Evolutionary conservation across 2,888 invertebrate species (phyloP).

Genomic region (Auanema sp.): DNA sequence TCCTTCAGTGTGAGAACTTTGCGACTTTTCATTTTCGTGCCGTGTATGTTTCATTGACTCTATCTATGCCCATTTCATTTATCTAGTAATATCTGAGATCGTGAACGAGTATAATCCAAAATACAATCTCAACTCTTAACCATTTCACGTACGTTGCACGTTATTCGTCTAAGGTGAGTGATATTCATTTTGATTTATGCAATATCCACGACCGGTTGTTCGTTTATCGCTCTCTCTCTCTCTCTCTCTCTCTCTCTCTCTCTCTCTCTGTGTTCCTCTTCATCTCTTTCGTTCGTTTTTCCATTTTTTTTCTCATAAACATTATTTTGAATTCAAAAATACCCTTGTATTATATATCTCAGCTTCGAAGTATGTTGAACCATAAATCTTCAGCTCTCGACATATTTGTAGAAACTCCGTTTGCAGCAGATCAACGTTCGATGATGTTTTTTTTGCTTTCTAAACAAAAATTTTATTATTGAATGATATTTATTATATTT

Average conservation of each 20-base stretch:
- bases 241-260: constrained; percentile 8
- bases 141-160: too few relatives aligned
- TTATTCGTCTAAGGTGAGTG: too few relatives aligned
- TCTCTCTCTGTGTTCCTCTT: background rate
- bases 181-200: too few relatives aligned
- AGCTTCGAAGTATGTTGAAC: constrained; percentile 17
- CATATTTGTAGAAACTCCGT: constrained; percentile 10
- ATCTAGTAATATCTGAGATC: too few relatives aligned
- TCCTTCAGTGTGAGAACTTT: too few relatives aligned
- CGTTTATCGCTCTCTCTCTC: background rate
- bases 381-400: constrained; percentile 13
- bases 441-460: constrained; percentile 1
- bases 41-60: too few relatives aligned
- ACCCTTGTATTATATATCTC: constrained; percentile 18
- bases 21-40: too few relatives aligned
- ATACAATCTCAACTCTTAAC: too few relatives aligned
- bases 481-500: too few relatives aligned
- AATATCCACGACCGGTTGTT: background rate
- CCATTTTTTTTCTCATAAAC: background rate
- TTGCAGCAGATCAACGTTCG: constrained; percentile 9
- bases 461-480: background rate
- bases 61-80: too few relatives aligned
- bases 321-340: too few relatives aligned
- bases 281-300: background rate
- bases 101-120: too few relatives aligned